Evolutionary conservation across 2,113 vertebrate species (phyloP).

Genomic region (Oplegnathus fasciatus): DNA sequence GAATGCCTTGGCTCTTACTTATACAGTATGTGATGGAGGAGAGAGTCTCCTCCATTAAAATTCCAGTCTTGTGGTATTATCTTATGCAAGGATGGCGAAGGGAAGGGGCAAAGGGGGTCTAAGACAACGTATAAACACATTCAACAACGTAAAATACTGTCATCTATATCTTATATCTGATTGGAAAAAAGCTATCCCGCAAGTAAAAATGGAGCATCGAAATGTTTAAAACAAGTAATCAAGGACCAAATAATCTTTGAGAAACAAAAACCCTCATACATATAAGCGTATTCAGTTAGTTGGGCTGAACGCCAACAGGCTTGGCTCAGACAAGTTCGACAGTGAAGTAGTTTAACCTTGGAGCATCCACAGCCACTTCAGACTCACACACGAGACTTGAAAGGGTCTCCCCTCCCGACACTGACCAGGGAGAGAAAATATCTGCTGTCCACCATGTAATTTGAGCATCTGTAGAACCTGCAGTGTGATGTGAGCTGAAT

Average conservation of each 20-base stretch:
- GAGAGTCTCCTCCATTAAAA: conserved; percentile 56
- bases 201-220: background rate
- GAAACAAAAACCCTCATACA: conserved; percentile 4
- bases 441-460: conserved; percentile 57
- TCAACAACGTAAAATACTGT: background rate
- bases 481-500: conserved; percentile 75
- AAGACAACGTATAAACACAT: conserved; percentile 16
- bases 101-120: background rate
- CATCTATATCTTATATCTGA: background rate
- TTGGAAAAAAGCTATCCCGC: background rate
- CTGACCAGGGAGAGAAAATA: conserved; percentile 42
- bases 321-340: conserved; percentile 43
- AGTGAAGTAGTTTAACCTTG: conserved; percentile 51
- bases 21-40: conserved; percentile 30
- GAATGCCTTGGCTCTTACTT: conserved; percentile 44
- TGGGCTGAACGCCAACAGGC: conserved; percentile 9
- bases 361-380: conserved; percentile 42
- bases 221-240: conserved; percentile 19
- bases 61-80: conserved; percentile 44
- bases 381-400: conserved; percentile 46
- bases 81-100: conserved; percentile 25
- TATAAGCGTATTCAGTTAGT: background rate
- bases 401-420: conserved; percentile 6
- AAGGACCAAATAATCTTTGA: background rate
- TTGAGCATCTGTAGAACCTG: conserved; percentile 55